Base-by-base conservation (phyloP, 2,113 vertebrate genomes). In the Oriolus oriolus region DNA sequence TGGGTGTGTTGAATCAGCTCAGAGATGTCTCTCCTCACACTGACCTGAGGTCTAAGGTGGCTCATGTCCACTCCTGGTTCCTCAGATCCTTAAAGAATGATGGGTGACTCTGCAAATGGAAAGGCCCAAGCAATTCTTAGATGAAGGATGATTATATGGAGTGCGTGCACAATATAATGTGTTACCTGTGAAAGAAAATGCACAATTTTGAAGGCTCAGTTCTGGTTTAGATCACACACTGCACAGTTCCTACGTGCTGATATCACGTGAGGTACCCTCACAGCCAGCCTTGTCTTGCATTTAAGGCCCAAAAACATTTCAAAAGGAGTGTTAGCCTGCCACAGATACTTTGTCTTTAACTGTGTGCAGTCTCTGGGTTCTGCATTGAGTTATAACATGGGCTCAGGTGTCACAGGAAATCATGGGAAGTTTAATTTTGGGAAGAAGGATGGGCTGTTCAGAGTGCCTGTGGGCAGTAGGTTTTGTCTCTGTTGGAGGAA, bases 221-320 rank as follows among this genome's bases (percentile, higher is more conserved):
- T 82, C 41, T 90, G 27, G 0, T 70, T 84, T 87, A 31, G 28
- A 28, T 74, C 37, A 47, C 19, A 42, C 10, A 3, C 9, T 59
- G 63, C 8, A 1, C 12, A 84, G 16, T 33, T 84, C 33, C 21
- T n/a, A 0, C 0, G 0, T 42, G 19, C 3, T 7, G 13, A 7
- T 28, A 9, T 1, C 3, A 14, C 10, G 47, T 54, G 39, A 71
- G 39, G 24, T 1, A 11, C 6, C 10, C 11, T 74, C 88, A 44
- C 24, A 77, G 45, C 1, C 45, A 60, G 59, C 12, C 77, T 61
- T 71, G 44, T 37, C 53, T 42, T 22, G 3, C 16, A 44, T 65
- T 91, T 73, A 37, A 44, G 33, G 16, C 19, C 30, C 39, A 41
- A 73, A 86, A 89, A 16, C 33, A 24, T 13, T 61, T 84, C 56